Base-by-base conservation (phyloP, 2,888 invertebrate species). In the Serripes groenlandicus region DNA sequence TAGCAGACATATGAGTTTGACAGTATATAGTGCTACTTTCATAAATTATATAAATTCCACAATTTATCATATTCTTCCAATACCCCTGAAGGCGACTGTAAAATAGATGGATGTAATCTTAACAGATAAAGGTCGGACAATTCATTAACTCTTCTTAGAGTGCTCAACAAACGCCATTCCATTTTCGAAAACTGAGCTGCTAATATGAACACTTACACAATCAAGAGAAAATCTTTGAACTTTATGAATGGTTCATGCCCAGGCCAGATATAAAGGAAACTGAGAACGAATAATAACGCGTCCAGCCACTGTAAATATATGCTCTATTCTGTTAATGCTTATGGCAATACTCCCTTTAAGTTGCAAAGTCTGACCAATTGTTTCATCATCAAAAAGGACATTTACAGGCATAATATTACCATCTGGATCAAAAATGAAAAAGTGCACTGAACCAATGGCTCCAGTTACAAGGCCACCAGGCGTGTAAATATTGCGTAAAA, bases 391-490 rank as follows among this genome's bases (percentile, higher is more conserved):
- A 71, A 71, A 77, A 30, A 52, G 3, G 1, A 77, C 66, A 52
- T 71, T 49, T 9, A 72, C 30, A 7, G 23, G 26, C 4, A 21
- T 9, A 21, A 56, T 5, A 68, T 9, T 9, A 3, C 42, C 70
- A 35, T 1, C 4, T 30, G 3, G 11, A 52, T 30, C 1, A 4
- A n/a, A 9, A 11, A 15, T n/a, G n/a, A 78, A 37, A 32, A 68
- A 75, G 30, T 69, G n/a, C 7, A 75, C 71, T 56, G 5, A 2
- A 11, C 75, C 79, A 32, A 79, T 75, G 3, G 76, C 81, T 54
- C 72, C 76, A 68, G 76, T 77, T 1, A 77, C 81, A 15, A 81
- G 37, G 32, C 77, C 73, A n/a, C n/a, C n/a, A n/a, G n/a, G n/a
- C n/a, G n/a, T n/a, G n/a, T n/a, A n/a, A n/a, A n/a, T 70, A 32